Conservation (phyloP, 2,797 vertebrate genomes). For the Nannoperca australis region DNA sequence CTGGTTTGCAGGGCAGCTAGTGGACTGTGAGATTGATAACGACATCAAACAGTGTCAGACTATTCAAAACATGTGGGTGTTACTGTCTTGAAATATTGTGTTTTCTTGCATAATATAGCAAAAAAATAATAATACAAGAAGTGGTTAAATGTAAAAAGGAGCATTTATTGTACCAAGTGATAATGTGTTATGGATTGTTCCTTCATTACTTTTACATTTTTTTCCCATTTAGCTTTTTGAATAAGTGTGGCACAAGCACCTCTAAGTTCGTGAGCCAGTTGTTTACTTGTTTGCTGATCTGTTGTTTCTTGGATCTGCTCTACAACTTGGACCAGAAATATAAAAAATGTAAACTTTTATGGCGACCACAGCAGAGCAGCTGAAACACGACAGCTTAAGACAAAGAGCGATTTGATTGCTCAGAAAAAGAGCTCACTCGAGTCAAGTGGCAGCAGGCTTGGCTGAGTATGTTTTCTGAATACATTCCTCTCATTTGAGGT, state of each 20-base stretch:
- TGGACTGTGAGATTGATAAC: not conserved
- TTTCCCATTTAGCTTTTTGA: not conserved
- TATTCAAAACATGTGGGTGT: not conserved
- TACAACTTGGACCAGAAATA: slow-evolving; percentile 24
- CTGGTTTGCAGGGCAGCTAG: not conserved
- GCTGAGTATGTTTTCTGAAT: slow-evolving; percentile 17
- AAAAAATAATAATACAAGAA: not conserved
- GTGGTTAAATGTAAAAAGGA: not conserved
- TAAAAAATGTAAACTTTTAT: slow-evolving; percentile 24
- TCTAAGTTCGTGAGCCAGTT: not conserved
- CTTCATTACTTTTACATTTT: not conserved
- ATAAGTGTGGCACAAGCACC: not conserved
- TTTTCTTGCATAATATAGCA: not conserved
- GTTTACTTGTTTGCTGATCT: slow-evolving; percentile 15
- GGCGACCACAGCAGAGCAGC: not conserved
- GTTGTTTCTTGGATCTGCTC: slow-evolving; percentile 13
- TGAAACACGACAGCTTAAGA: not conserved
- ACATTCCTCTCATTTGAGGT: slow-evolving; percentile 30
- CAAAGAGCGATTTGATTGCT: slow-evolving; percentile 4
- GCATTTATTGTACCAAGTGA: not conserved
- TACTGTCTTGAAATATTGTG: not conserved
- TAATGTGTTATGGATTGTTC: slow-evolving; percentile 8
- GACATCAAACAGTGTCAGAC: not conserved
- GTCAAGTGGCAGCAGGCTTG: slow-evolving; percentile 16
- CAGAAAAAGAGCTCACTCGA: slow-evolving; percentile 6